phyloP scores from a whole-genome alignment of 2,797 vertebrate species.

The Sphenodon punctatus region DNA sequence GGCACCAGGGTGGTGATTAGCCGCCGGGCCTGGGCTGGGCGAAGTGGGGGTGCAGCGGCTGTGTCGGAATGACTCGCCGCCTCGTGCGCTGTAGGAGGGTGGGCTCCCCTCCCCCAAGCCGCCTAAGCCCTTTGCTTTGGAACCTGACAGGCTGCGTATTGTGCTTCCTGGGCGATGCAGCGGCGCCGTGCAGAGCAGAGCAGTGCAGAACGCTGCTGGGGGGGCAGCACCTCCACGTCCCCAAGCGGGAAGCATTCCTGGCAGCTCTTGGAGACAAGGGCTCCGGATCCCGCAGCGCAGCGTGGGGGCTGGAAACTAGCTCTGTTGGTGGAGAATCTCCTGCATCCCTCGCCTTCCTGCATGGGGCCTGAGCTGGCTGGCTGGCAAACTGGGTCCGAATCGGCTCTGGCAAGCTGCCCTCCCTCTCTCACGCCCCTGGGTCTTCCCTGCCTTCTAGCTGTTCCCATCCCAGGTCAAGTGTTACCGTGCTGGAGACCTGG shows the following conservation, averaged over 20 bases:
- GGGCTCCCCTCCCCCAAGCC: slow-evolving; percentile 37
- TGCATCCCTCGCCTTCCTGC: not conserved
- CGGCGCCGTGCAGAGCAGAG: not conserved
- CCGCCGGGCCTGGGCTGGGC: not conserved
- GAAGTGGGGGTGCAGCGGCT: not conserved
- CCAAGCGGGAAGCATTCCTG: no score
- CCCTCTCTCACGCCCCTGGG: not conserved
- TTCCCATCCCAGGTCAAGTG: no score
- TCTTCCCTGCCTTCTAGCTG: slow-evolving; percentile 15
- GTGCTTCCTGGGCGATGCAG: slow-evolving; percentile 15
- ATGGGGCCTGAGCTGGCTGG: not conserved
- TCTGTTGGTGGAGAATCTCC: not conserved
- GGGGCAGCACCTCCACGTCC: no score
- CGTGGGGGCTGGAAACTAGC: not conserved
- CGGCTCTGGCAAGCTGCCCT: no score
- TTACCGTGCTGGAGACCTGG: no score
- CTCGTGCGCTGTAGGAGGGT: slow-evolving; percentile 42
- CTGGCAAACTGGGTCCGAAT: not conserved
- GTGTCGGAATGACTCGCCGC: slow-evolving; percentile 12
- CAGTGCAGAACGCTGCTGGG: not conserved
- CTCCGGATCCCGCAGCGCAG: not conserved
- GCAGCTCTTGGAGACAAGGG: not conserved
- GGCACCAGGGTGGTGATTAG: slow-evolving; percentile 30
- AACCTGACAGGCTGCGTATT: slow-evolving; percentile 3
- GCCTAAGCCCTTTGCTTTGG: rapidly evolving